Conservation (phyloP, 2,888 invertebrate genomes). For the Apodemia arnacis region DNA sequence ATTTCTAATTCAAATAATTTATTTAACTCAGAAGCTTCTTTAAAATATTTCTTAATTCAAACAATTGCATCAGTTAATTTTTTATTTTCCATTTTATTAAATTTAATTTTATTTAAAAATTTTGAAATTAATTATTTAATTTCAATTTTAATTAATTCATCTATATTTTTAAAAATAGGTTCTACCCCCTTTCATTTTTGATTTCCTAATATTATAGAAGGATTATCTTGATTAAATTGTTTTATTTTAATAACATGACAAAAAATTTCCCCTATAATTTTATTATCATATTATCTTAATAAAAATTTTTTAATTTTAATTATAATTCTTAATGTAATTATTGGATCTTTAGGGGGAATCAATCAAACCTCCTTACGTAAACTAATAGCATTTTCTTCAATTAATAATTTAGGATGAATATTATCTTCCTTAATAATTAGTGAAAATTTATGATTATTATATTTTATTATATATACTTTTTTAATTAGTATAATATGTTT, state of each 20-base stretch:
- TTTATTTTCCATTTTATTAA: slow-evolving; percentile 91
- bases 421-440: slow-evolving; percentile 91
- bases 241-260: slow-evolving; percentile 95
- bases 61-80: slow-evolving; percentile 94
- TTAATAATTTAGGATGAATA: slow-evolving; percentile 96
- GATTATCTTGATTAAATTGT: slow-evolving; percentile 93
- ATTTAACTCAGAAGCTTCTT: slow-evolving; percentile 92
- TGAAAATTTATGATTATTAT: slow-evolving; percentile 91
- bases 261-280: slow-evolving; percentile 95
- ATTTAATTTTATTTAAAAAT: slow-evolving; percentile 89
- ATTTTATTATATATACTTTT: slow-evolving; percentile 91
- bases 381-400: slow-evolving; percentile 95
- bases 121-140: slow-evolving; percentile 88
- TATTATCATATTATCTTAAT: slow-evolving; percentile 92
- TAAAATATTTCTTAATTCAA: slow-evolving; percentile 95
- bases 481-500: slow-evolving; percentile 91
- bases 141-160: slow-evolving; percentile 89
- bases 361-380: slow-evolving; percentile 94
- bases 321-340: slow-evolving; percentile 91
- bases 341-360: slow-evolving; percentile 93
- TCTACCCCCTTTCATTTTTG: slow-evolving; percentile 94
- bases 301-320: slow-evolving; percentile 90
- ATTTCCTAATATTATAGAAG: slow-evolving; percentile 94
- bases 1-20: slow-evolving; percentile 92
- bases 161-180: slow-evolving; percentile 94